Conservation (phyloP, 1,140 invertebrate species). For the Lysiphlebus fabarum region DNA sequence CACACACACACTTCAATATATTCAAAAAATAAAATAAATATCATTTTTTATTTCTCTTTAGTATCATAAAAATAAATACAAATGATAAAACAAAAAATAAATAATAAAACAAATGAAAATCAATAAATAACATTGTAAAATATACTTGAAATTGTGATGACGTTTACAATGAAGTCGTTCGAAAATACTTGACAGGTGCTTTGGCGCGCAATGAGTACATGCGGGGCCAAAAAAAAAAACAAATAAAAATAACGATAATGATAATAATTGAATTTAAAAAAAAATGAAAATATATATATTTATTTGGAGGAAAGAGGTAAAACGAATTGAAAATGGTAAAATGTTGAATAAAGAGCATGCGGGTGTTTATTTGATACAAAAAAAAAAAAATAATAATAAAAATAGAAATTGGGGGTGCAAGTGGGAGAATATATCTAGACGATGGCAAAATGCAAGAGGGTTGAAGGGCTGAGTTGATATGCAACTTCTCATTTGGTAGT, state of each 20-base stretch:
- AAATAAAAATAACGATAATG: neutral
- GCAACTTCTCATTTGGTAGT: conserved; percentile 46
- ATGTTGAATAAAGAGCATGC: conserved; percentile 12
- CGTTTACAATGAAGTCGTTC: neutral
- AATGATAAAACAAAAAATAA: too few relatives aligned
- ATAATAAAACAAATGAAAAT: neutral
- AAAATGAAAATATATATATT: conserved; percentile 3
- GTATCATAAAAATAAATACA: too few relatives aligned
- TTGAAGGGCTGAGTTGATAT: conserved; percentile 12
- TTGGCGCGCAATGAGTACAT: conserved; percentile 8
- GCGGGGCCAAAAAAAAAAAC: too few relatives aligned
- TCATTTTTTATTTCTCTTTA: too few relatives aligned
- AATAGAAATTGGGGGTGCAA: neutral
- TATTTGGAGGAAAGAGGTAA: neutral
- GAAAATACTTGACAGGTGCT: conserved; percentile 13
- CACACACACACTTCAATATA: too few relatives aligned
- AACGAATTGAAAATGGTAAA: conserved; percentile 3
- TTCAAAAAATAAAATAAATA: too few relatives aligned
- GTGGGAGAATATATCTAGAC: conserved; percentile 19
- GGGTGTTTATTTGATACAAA: conserved; percentile 1
- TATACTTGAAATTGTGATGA: neutral
- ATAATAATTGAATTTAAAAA: conserved; percentile 1
- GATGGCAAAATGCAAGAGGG: conserved; percentile 18
- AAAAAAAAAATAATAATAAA: conserved; percentile 4
- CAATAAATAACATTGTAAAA: conserved; percentile 1